Conservation (phyloP, 2,113 vertebrate genomes). For the Paradoxurus hermaphroditus region DNA sequence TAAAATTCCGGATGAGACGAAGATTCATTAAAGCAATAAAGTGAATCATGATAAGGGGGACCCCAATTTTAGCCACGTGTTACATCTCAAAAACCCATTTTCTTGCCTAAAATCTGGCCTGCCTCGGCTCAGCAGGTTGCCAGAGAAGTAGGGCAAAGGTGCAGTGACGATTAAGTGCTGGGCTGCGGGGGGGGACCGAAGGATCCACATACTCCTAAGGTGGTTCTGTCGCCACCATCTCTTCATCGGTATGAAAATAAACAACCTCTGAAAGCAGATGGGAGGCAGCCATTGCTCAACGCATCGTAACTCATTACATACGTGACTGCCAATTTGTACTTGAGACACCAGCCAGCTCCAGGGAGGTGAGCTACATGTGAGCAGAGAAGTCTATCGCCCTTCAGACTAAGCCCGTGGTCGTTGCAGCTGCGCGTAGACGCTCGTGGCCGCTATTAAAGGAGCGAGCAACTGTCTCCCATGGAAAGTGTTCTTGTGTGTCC, state of each 20-base stretch:
- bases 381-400: constrained; percentile 50
- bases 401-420: constrained; percentile 58
- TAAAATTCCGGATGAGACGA: not conserved
- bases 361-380: constrained; percentile 70
- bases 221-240: not conserved
- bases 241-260: constrained; percentile 48
- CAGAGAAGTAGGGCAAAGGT: not conserved
- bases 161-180: not conserved
- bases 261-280: constrained; percentile 47
- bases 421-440: constrained; percentile 36
- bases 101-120: not conserved
- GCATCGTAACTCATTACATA: constrained; percentile 66
- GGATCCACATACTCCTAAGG: not conserved
- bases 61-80: not conserved
- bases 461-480: not conserved
- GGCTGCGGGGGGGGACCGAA: not conserved
- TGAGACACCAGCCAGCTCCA: constrained; percentile 63
- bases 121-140: not conserved
- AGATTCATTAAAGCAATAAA: not conserved
- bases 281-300: not conserved
- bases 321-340: constrained; percentile 70
- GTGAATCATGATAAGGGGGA: not conserved
- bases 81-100: not conserved
- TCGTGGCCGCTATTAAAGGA: constrained; percentile 30
- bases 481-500: not conserved